Evolutionary conservation across 2,113 vertebrate genomes (phyloP).

Genomic region (Sorex fumeus): DNA sequence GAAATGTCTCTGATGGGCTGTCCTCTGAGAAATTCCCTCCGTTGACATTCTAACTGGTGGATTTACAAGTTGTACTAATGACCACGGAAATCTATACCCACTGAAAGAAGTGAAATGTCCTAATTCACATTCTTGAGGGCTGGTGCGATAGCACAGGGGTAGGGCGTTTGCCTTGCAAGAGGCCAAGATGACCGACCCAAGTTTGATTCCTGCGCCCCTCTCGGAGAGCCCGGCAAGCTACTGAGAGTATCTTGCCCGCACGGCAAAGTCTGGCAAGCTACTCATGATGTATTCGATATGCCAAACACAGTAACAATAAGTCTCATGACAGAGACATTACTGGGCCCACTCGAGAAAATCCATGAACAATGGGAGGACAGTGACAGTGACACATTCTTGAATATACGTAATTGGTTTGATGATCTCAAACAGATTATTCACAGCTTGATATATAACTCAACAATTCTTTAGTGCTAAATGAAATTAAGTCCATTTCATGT

Average conservation of each 20-base stretch:
- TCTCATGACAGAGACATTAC: too few species aligned
- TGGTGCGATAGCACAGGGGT: too few species aligned
- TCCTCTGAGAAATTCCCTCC: slow-evolving; percentile 30
- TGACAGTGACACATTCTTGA: slow-evolving; percentile 5
- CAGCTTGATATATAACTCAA: background rate
- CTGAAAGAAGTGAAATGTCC: background rate
- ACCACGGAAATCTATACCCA: slow-evolving; percentile 26
- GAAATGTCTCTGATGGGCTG: slow-evolving; percentile 10
- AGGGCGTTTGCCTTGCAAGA: too few species aligned
- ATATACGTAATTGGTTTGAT: slow-evolving; percentile 42
- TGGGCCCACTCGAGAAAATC: too few species aligned
- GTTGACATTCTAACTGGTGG: slow-evolving; percentile 35
- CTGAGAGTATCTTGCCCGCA: too few species aligned
- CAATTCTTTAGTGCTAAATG: slow-evolving; percentile 74
- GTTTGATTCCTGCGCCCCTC: too few species aligned
- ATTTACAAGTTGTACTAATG: slow-evolving; percentile 68
- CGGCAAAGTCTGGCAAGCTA: too few species aligned
- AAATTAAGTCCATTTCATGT: slow-evolving; percentile 71
- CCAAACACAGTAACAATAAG: too few species aligned
- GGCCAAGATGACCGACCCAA: too few species aligned
- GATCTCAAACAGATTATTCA: slow-evolving; percentile 59
- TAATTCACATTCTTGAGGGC: slow-evolving; percentile 2
- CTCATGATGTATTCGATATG: too few species aligned
- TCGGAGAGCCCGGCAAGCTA: too few species aligned
- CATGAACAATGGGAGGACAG: too few species aligned